phyloP scores from a whole-genome alignment of 2,888 invertebrate genomes.

The Caenorhabditis sp. region DNA sequence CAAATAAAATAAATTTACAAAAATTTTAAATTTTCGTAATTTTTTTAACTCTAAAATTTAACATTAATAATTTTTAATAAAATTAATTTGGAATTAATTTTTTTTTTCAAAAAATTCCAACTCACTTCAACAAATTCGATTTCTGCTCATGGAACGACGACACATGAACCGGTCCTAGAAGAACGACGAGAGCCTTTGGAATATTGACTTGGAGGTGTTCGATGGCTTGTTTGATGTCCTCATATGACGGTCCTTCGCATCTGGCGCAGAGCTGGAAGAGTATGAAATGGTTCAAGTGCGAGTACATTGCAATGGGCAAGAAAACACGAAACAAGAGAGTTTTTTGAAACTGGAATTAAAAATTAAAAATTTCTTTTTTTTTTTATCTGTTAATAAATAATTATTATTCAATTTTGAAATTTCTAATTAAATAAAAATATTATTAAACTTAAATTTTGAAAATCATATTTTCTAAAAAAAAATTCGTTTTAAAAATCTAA shows the following conservation, averaged over 20 bases:
- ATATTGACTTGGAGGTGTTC: constrained; percentile 75
- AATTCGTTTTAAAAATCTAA: no score
- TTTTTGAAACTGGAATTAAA: no score
- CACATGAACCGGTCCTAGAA: constrained; percentile 81
- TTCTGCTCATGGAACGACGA: constrained; percentile 74
- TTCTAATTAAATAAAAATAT: not conserved
- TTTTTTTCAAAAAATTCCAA: not conserved
- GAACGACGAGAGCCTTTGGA: constrained; percentile 79
- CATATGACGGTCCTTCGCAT: constrained; percentile 74
- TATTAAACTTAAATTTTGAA: not conserved
- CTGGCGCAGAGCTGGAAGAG: constrained; percentile 73
- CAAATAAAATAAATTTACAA: no score
- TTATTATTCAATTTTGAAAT: not conserved
- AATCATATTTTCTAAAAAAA: not conserved
- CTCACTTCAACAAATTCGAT: constrained; percentile 77
- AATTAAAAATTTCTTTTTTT: no score
- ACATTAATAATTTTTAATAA: no score
- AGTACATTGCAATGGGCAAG: no score
- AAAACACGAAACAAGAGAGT: no score
- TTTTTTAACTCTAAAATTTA: no score
- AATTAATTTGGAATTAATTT: no score
- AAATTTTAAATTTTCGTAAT: no score
- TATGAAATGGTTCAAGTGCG: no score
- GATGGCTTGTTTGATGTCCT: constrained; percentile 74
- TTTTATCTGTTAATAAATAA: not conserved